Base-by-base conservation (phyloP, 2,888 invertebrate genomes). In the Crocallis elinguaria region DNA sequence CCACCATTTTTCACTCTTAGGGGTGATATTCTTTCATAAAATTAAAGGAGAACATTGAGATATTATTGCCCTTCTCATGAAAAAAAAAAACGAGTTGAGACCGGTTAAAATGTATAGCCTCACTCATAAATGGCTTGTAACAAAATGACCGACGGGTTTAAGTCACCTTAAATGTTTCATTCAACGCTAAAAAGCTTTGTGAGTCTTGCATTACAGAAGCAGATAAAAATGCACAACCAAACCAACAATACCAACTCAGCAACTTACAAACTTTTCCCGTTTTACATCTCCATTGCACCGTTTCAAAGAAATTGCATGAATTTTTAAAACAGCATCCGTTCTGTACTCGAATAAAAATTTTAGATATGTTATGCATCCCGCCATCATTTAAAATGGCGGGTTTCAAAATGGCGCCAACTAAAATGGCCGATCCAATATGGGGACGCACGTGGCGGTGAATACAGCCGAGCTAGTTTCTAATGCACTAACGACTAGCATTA, bases 401-500 rank as follows among this genome's bases (percentile, higher is more conserved):
- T 7, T n/a, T 2, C 27, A 27, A 29, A 35, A 33, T 36, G 33
- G 25, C 17, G 32, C n/a, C 8, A 16, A 32, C 27, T 33, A 53
- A 44, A 33, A 54, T 44, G 49, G 43, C 43, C 16, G 27, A 32
- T 12, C 29, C 42, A 49, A 50, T 32, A 38, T 48, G 50, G 50
- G 17, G 29, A 9, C 30, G 55, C 49, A 49, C 57, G 57, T 59
- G 54, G 17, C 49, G 17, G 12, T 13, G 60, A 57, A 57, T 53
- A 53, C 49, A 56, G 36, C 55, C 38, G 49, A 30, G 25, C 27
- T 14, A 53, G 51, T 53, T 58, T 56, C 48, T 58, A 58, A 62
- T 53, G 56, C 49, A 58, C 43, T 57, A 58, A 54, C 58, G 44
- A 58, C 51, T 33, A 32, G 27, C 46, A 42, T 48, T 60, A 57